These are phyloP conservation scores for Epinephelus coioides DNA, from an alignment of 2,797 vertebrate genomes.

Conservation along the genomic window DNA sequence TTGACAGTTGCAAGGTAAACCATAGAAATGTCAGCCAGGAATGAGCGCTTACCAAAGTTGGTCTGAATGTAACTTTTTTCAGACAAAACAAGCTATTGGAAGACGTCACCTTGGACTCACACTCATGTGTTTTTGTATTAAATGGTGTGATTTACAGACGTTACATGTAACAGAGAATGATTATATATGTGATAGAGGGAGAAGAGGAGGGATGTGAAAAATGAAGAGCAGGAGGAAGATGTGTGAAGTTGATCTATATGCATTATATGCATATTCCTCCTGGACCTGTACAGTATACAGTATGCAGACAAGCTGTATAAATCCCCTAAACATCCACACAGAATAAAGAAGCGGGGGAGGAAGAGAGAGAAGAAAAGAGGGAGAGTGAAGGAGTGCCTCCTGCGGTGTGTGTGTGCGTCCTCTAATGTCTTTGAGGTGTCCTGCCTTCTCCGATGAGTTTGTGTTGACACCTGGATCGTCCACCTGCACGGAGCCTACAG, in stretches of 20 bases:
- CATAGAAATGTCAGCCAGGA: not conserved
- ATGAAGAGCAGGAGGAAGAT: not conserved
- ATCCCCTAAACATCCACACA: not conserved
- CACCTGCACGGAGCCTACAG: slow-evolving; percentile 40
- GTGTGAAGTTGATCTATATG: not conserved
- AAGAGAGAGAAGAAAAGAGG: not conserved
- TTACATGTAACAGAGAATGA: not conserved
- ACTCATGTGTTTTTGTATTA: not conserved
- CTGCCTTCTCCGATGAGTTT: slow-evolving; percentile 20
- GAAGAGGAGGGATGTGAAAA: not conserved
- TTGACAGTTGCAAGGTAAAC: not conserved
- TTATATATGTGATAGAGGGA: not conserved
- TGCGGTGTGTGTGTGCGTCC: slow-evolving; percentile 31
- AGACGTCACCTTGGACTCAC: not conserved
- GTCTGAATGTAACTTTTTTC: not conserved
- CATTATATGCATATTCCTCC: slow-evolving; percentile 12
- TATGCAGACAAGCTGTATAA: not conserved
- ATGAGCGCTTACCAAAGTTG: not conserved
- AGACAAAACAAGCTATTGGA: not conserved
- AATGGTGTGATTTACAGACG: not conserved
- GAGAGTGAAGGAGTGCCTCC: not conserved
- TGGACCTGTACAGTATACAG: not conserved
- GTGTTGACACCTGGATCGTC: slow-evolving; percentile 34
- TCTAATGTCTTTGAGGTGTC: slow-evolving; percentile 51
- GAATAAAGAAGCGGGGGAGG: not conserved